Conservation (phyloP, 2,888 invertebrate genomes). For the Chaetogeoica ovagalla region DNA sequence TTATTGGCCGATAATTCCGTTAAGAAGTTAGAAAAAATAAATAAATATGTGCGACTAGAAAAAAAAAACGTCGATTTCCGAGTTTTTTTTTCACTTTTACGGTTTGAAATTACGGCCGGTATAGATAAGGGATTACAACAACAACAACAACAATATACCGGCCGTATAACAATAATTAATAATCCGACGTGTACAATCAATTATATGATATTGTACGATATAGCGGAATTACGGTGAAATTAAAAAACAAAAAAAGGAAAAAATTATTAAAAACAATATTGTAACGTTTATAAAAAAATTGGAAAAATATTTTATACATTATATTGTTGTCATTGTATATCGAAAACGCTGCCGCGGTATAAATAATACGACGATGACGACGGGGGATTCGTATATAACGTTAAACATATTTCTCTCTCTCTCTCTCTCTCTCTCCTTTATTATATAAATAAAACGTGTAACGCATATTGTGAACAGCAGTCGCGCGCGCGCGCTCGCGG, state of each 20-base stretch:
- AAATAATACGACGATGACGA: not conserved
- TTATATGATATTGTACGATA: not conserved
- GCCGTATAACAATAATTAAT: too few relatives aligned
- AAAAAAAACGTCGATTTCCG: not conserved
- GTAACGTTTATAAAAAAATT: not conserved
- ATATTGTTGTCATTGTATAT: constrained; percentile 17
- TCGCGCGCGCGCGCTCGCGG: not conserved
- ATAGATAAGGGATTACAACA: not conserved
- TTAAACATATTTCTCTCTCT: not conserved
- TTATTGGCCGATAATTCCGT: constrained; percentile 1
- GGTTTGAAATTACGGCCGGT: not conserved
- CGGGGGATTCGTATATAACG: constrained; percentile 2
- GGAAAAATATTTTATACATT: not conserved
- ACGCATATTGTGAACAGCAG: constrained; percentile 24
- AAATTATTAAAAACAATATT: not conserved
- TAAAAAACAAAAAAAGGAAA: not conserved
- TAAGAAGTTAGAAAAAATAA: not conserved
- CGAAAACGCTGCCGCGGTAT: not conserved
- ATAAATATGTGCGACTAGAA: too few relatives aligned
- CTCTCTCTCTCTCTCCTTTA: not conserved
- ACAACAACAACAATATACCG: not conserved
- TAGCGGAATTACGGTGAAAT: not conserved
- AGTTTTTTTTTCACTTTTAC: not conserved
- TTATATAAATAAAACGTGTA: constrained; percentile 39
- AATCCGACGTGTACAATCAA: not conserved